Evolutionary conservation across 2,797 vertebrate species (phyloP).

Genomic region (Ptychobarbus kaznakovi): DNA sequence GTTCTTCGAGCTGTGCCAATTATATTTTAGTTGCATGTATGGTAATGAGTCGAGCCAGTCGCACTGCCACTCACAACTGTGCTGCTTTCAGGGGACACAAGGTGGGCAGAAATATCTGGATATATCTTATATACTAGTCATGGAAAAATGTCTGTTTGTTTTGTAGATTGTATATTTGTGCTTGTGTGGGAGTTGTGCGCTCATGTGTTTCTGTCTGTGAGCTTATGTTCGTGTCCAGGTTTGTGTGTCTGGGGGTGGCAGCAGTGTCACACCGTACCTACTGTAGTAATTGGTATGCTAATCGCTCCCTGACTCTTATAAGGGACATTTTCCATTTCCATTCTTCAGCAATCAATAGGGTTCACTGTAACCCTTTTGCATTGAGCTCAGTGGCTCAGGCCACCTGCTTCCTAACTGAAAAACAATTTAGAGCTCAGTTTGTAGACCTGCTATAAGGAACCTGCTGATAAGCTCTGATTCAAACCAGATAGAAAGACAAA

Average conservation of each 20-base stretch:
- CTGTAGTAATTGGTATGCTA: constrained; percentile 59
- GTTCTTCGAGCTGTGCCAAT: constrained; percentile 39
- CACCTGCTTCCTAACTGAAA: constrained; percentile 43
- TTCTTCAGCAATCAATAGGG: constrained; percentile 23
- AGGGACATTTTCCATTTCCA: constrained; percentile 39
- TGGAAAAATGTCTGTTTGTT: constrained; percentile 32
- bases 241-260: constrained; percentile 22
- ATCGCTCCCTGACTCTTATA: constrained; percentile 38
- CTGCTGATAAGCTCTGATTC: constrained; percentile 42
- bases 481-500: constrained; percentile 30
- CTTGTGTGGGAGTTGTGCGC: constrained; percentile 39
- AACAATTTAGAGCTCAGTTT: constrained; percentile 42
- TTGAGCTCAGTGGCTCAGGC: constrained; percentile 6
- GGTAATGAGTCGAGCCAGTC: constrained; percentile 31
- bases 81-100: constrained; percentile 18
- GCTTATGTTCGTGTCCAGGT: constrained; percentile 12
- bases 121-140: constrained; percentile 43
- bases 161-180: constrained; percentile 33
- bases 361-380: constrained; percentile 30
- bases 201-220: constrained; percentile 11
- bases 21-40: constrained; percentile 45
- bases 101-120: constrained; percentile 36
- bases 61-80: neutral
- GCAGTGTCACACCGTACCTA: constrained; percentile 22
- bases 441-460: constrained; percentile 25